A percentile compares a stretch with the other conserved stretches of the same genome.
phyloP scores from a whole-genome alignment of 2,888 invertebrate genomes.

The Phyllotreta cruciferae region DNA sequence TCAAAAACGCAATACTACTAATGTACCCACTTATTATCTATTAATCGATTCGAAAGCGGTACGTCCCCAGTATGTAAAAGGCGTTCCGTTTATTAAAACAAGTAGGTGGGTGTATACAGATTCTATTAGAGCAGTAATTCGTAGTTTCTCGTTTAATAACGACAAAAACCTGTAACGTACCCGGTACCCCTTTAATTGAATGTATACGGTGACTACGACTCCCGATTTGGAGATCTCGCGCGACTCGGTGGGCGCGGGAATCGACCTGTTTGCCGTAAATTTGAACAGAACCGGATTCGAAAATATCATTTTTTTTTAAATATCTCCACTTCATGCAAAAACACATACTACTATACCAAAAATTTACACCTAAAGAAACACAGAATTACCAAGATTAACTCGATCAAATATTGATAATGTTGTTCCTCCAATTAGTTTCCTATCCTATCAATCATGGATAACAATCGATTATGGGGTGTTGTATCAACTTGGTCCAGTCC shows the following conservation, averaged over 20 bases:
- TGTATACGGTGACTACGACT: constrained; percentile 34
- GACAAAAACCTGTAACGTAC: constrained; percentile 29
- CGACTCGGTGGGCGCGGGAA: constrained; percentile 38
- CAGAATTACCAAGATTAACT: too few relatives aligned
- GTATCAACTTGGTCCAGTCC: constrained; percentile 3
- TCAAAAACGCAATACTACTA: neutral
- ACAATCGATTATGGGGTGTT: too few relatives aligned
- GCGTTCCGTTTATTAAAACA: constrained; percentile 31
- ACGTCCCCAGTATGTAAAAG: constrained; percentile 25
- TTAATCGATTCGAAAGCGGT: constrained; percentile 11
- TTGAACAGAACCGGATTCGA: constrained; percentile 3
- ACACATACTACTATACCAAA: too few relatives aligned
- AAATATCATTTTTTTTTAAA: neutral
- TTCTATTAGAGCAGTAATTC: constrained; percentile 29
- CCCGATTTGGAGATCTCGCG: constrained; percentile 42
- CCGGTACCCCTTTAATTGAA: constrained; percentile 37
- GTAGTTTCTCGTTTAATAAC: constrained; percentile 25
- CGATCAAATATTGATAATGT: neutral
- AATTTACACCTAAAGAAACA: too few relatives aligned
- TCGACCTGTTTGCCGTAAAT: constrained; percentile 32
- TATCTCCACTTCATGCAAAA: neutral
- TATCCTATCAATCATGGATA: too few relatives aligned
- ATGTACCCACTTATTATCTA: constrained; percentile 9
- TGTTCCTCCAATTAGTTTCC: too few relatives aligned
- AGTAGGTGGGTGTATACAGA: constrained; percentile 36